These are phyloP conservation scores for Asarcornis scutulata DNA, from an alignment of 2,113 vertebrate genomes.

Conservation along the genomic window DNA sequence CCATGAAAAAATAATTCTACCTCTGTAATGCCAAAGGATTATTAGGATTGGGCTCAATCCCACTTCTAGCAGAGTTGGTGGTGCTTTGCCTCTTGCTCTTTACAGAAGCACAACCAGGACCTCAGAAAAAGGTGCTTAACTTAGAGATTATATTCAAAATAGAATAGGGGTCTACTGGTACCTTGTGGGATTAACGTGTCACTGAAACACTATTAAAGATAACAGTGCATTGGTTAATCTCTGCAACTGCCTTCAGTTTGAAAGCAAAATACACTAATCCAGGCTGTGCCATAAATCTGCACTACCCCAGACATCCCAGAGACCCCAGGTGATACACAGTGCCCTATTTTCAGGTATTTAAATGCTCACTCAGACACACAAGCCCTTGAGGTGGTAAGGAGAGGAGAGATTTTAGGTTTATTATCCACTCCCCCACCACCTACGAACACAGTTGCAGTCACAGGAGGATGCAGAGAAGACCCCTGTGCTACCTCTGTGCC, in stretches of 20 bases:
- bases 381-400: not conserved
- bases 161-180: not conserved
- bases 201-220: not conserved
- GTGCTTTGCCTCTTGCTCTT: not conserved
- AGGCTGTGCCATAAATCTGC: not conserved
- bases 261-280: not conserved
- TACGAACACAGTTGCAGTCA: not conserved
- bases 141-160: slow-evolving; percentile 15
- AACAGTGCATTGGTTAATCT: not conserved
- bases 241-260: not conserved
- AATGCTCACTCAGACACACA: not conserved
- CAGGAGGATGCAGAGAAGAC: not conserved
- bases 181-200: not conserved
- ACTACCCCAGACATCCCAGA: not conserved
- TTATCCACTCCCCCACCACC: not conserved
- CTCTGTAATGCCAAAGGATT: slow-evolving; percentile 8
- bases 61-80: not conserved
- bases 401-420: not conserved
- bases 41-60: not conserved
- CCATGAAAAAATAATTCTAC: not conserved
- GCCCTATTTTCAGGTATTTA: not conserved
- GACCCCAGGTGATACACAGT: rapidly evolving
- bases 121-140: not conserved
- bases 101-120: not conserved
- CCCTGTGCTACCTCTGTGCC: not conserved